Conservation (phyloP, 2,888 invertebrate species). For the Polydrusus tereticollis region DNA sequence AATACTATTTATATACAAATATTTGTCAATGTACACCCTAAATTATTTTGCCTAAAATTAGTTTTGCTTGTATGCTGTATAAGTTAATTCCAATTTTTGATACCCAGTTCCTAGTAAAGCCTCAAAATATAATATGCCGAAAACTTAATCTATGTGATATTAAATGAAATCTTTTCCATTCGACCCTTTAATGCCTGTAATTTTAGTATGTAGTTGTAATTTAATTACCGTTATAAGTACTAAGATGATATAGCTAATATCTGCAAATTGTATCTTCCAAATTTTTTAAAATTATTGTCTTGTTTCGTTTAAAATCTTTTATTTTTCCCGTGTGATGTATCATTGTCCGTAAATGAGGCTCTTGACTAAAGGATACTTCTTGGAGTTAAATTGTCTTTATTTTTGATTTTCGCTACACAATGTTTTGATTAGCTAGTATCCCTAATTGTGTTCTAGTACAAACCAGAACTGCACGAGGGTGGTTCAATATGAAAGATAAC, state of each 20-base stretch:
- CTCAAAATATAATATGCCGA: conserved; percentile 12
- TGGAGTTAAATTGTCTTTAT: no score
- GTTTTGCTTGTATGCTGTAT: no score
- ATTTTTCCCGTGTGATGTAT: neutral
- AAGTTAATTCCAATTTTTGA: neutral
- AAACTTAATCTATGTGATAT: conserved; percentile 15
- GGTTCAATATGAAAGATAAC: no score
- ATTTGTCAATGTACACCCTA: no score
- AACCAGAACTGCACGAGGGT: no score
- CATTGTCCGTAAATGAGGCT: neutral
- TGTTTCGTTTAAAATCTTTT: neutral
- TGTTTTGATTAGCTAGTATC: no score
- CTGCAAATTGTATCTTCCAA: conserved; percentile 14
- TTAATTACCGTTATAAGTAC: conserved; percentile 4
- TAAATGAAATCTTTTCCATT: neutral
- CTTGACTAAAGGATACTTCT: no score
- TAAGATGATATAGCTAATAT: conserved; percentile 1
- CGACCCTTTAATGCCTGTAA: conserved; percentile 6
- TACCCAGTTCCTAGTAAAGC: neutral
- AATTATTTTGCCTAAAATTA: no score
- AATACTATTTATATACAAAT: no score
- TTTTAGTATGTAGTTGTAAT: conserved; percentile 10
- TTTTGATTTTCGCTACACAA: no score
- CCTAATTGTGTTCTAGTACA: no score
- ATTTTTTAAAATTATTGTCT: neutral